A percentile compares a stretch with the other conserved stretches of the same genome.
Conservation (phyloP, 2,113 vertebrate genomes). For the Lycocorax pyrrhopterus region DNA sequence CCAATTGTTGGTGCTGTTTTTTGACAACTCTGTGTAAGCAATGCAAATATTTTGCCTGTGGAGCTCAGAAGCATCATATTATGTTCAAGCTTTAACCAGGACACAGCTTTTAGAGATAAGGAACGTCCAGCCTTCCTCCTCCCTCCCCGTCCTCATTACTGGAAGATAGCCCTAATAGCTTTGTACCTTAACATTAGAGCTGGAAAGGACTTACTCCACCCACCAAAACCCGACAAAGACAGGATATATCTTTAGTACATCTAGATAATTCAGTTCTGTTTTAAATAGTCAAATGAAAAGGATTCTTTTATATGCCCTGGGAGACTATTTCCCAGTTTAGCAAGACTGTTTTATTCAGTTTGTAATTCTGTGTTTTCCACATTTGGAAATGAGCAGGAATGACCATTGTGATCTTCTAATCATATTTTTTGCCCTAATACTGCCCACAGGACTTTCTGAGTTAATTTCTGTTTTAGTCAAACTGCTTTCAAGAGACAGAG, state of each 20-base stretch:
- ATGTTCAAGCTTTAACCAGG: background rate
- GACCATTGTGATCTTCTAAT: background rate
- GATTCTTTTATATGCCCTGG: background rate
- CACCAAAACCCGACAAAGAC: background rate
- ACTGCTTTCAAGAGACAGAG: background rate
- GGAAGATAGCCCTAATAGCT: background rate
- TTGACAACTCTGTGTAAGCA: background rate
- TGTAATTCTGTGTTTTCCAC: background rate
- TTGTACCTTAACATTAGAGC: background rate
- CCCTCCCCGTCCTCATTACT: background rate
- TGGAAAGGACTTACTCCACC: background rate
- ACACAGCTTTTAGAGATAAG: background rate
- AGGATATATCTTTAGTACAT: background rate
- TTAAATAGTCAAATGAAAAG: background rate
- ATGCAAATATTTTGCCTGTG: background rate
- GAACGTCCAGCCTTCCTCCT: background rate
- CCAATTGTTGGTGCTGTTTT: background rate
- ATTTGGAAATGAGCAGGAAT: background rate
- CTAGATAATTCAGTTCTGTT: background rate
- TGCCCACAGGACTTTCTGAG: background rate
- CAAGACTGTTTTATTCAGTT: background rate
- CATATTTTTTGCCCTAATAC: background rate
- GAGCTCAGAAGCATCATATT: background rate
- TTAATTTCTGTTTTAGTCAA: background rate
- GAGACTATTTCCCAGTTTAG: background rate